Evolutionary conservation across 1,140 invertebrate species (phyloP).

Genomic region (Trichomalopsis sarcophagae): DNA sequence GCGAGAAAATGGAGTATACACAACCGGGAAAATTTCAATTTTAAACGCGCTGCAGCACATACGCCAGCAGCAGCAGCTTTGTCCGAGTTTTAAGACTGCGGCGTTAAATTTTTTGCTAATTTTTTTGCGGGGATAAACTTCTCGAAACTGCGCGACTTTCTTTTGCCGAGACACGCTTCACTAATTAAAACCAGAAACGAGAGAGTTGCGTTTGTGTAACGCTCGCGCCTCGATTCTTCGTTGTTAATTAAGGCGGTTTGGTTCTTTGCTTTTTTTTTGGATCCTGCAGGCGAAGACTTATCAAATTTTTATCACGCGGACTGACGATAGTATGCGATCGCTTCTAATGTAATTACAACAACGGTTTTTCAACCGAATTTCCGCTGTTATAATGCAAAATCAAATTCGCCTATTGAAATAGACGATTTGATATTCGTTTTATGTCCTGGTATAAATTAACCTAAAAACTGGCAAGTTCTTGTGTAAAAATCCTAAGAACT

Average conservation of each 20-base stretch:
- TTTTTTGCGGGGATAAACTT: conserved; percentile 44
- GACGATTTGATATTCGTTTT: too few species aligned
- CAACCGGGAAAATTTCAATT: conserved; percentile 48
- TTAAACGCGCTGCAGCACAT: conserved; percentile 26
- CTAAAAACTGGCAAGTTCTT: too few species aligned
- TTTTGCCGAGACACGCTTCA: background rate
- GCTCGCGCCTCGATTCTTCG: conserved; percentile 3
- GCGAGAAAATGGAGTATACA: conserved; percentile 54
- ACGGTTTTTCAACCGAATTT: too few species aligned
- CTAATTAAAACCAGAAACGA: conserved; percentile 44
- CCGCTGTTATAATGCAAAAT: too few species aligned
- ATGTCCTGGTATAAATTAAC: too few species aligned
- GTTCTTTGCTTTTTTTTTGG: background rate
- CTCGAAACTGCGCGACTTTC: conserved; percentile 22
- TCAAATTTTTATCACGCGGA: background rate
- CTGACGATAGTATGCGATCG: background rate
- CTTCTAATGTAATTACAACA: too few species aligned
- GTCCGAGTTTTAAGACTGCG: conserved; percentile 28
- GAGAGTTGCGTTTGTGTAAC: conserved; percentile 13
- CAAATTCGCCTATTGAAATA: too few species aligned
- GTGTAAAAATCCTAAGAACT: too few species aligned
- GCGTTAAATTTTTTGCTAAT: conserved; percentile 46
- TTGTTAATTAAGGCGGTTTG: conserved; percentile 24
- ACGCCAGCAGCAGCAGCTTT: background rate
- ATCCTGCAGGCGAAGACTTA: background rate